A percentile compares a stretch with the other conserved stretches of the same genome.
phyloP scores from a whole-genome alignment of 2,113 vertebrate genomes.

The Pachyramphus minor region DNA sequence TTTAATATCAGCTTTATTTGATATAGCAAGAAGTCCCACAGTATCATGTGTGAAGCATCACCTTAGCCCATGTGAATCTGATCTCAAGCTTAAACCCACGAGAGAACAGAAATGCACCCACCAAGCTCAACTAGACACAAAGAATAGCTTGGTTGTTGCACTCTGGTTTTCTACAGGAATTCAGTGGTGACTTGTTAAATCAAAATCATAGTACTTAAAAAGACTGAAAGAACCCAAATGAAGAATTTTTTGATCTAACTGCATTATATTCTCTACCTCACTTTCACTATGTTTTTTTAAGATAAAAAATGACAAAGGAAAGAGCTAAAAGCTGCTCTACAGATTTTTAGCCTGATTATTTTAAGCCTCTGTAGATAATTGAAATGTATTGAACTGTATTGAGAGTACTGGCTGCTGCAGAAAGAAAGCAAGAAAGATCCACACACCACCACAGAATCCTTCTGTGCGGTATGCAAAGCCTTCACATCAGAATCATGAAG shows the following conservation, averaged over 20 bases:
- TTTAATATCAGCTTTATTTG: background rate
- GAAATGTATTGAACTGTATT: conserved; percentile 23
- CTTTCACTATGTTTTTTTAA: background rate
- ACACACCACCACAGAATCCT: background rate
- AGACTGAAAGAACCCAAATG: background rate
- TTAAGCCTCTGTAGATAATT: conserved; percentile 9
- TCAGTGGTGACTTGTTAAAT: background rate
- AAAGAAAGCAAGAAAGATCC: background rate
- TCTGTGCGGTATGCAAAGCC: background rate
- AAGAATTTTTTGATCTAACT: background rate
- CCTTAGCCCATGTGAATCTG: background rate
- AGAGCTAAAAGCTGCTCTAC: background rate
- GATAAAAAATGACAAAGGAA: background rate
- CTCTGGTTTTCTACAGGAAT: background rate
- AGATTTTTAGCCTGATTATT: conserved; percentile 3
- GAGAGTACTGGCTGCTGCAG: background rate
- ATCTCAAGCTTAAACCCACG: background rate
- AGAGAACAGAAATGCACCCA: background rate
- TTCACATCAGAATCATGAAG: background rate
- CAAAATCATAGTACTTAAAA: background rate
- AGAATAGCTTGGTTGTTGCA: background rate
- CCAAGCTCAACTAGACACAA: background rate
- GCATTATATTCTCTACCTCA: background rate
- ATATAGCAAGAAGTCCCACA: background rate
- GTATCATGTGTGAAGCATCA: background rate